Evolutionary conservation across 2,888 invertebrate genomes (phyloP).

Genomic region (Synergus itoensis): DNA sequence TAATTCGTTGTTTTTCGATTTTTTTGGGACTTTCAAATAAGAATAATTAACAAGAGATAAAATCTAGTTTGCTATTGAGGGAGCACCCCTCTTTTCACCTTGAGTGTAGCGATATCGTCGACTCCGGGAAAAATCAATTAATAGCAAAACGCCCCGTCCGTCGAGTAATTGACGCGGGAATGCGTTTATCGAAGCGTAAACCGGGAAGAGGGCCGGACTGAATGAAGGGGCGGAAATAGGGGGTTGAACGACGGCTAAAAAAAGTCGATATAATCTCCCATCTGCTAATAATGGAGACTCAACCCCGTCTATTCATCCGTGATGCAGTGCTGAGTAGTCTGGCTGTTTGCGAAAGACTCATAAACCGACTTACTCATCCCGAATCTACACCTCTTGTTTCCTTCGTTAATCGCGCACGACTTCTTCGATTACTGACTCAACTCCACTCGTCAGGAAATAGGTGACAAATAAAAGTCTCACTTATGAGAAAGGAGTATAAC

Average conservation of each 20-base stretch:
- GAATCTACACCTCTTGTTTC: slow-evolving; percentile 50
- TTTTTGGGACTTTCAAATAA: no score
- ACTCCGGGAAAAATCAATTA: slow-evolving; percentile 72
- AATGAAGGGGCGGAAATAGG: slow-evolving; percentile 56
- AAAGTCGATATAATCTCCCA: slow-evolving; percentile 76
- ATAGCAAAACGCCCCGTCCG: slow-evolving; percentile 67
- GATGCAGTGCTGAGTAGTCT: slow-evolving; percentile 56
- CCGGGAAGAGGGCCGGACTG: slow-evolving; percentile 63
- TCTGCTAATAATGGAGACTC: slow-evolving; percentile 76
- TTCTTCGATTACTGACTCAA: slow-evolving; percentile 16
- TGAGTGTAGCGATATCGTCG: slow-evolving; percentile 43
- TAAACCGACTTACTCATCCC: slow-evolving; percentile 47
- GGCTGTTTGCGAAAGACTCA: slow-evolving; percentile 53
- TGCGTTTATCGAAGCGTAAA: slow-evolving; percentile 74
- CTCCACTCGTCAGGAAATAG: not conserved
- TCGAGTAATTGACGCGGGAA: slow-evolving; percentile 73
- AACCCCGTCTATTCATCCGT: slow-evolving; percentile 69
- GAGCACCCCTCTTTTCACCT: not conserved
- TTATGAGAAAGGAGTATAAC: no score
- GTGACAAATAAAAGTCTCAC: no score
- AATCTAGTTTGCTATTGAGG: not conserved
- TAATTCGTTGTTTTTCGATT: no score
- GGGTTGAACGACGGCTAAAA: slow-evolving; percentile 59
- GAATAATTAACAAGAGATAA: not conserved
- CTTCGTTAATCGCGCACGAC: slow-evolving; percentile 6